Evolutionary conservation across 2,888 invertebrate genomes (phyloP), one percentile per base, ranked within the genome.

Genomic region (Sinotaia quadrata): DNA sequence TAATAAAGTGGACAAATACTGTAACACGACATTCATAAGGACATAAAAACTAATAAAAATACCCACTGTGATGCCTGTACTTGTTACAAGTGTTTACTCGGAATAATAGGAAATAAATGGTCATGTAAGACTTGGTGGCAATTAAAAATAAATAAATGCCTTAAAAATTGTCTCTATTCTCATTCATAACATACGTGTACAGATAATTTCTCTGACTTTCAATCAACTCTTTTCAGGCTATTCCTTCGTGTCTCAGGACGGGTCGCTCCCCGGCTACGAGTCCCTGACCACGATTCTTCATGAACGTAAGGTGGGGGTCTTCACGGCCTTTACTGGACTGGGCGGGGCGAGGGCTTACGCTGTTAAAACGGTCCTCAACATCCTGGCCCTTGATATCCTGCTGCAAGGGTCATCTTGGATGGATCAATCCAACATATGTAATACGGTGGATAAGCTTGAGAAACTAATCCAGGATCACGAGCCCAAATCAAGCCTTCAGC

Each of bases 201-300:
- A n/a, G n/a, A n/a, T n/a, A n/a, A n/a, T n/a, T n/a, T n/a, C n/a
- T n/a, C n/a, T n/a, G n/a, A n/a, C n/a, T n/a, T n/a, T n/a, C n/a
- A n/a, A n/a, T n/a, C n/a, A n/a, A 33, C 27, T 56, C 0, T 47
- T 21, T 62, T 5, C 69, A 78, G 78, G 75, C 18, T 65, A 63
- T 51, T n/a, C 62, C 18, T 68, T 71, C 36, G 44, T 75, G 21
- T 73, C 78, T 7, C 74, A 77, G 33, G 73, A 69, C 29, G 78
- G 78, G 2, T 72, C 74, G 0, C 54, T 76, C 10, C 74, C 75
- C 5, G 78, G 78, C 1, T 75, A 74, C 52, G 72, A 78, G 56
- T 47, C 73, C 29, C 66, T 75, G 44, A 52, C 67, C 41, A 72
- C 75, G 18, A 58, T 77, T 27, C 62, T 78, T 18, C 75, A 75